Base-by-base conservation (phyloP, 2,888 invertebrate genomes). In the Pseudeuparius sepicola region DNA sequence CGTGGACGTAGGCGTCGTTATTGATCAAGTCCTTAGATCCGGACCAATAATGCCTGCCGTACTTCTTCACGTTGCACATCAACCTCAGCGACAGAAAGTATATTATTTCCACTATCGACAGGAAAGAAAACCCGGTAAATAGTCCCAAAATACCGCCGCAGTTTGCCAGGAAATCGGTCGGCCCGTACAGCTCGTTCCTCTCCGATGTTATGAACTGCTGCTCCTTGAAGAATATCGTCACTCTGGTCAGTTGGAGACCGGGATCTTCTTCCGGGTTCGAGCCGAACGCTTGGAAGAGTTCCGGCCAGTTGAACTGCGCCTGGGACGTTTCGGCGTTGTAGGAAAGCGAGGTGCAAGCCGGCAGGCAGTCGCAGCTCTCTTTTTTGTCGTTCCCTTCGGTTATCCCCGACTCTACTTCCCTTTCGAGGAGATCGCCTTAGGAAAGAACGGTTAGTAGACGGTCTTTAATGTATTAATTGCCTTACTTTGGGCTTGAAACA, bases 241-340 rank as follows among this genome's bases (percentile, higher is more conserved):
- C 65, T 3, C 78, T 68, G 0, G 79, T 66, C 59, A 70, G 65
- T 45, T 67, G 61, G 14, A 66, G 53, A 27, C 74, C 73, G 6
- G 20, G 20, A 32, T 32, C 5, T 48, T 62, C 63, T 31, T 57
- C 57, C 13, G 58, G 45, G 13, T 61, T 61, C 1, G 61, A 52
- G 27, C 64, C 64, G 41, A 61, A 71, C 1, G 73, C 73, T 45
- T 60, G 60, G 46, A 68, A 73, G 17, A 77, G 59, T 5, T 71
- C 70, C 24, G 64, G 62, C 68, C 73, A 77, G 45, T 76, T 70
- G 44, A 72, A 78, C 46, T 75, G 71, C 0, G 78, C 78, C 50
- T 81, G 80, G 0, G 81, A 80, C 1, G 74, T 76, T 54, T 80
- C 80, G 0, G 78, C 76, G 46, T 79, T 77, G 48, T 80, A 82